Evolutionary conservation across 2,113 vertebrate genomes (phyloP), one percentile per base, ranked within the genome.

Genomic region (Lynx canadensis): DNA sequence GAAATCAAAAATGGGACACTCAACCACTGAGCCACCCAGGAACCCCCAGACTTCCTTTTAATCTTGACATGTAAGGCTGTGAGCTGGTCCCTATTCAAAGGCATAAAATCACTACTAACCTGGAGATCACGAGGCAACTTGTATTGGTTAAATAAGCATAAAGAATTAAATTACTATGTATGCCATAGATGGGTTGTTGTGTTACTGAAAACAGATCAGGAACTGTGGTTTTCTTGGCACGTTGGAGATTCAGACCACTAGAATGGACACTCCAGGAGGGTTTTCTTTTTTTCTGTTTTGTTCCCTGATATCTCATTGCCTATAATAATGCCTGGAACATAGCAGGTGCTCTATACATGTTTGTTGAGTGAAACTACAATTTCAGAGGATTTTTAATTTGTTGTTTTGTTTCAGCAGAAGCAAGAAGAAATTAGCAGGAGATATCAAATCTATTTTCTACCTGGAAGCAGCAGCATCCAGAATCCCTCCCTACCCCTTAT

Each of bases 51-150:
- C 50, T 63, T 5, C 48, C 71, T 74, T 52, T 23, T 80, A 36
- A 76, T 50, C 33, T 52, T 83, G 79, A 80, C 19, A 48, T 8
- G 65, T 6, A 65, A 36, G n/a, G 21, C 55, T 41, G 27, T 31
- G 38, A 81, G 57, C 78, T 9, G 33, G n/a, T 93, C 66, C 81
- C 96, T 91, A 96, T 50, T 93, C 68, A 69, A 83, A 79, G 57
- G 63, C 60, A 55, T 71, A 65, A 45, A 45, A 45, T 87, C 3
- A 8, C 21, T 76, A 38, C 23, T 79, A 68, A 73, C 52, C 25
- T 3, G 7, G 38, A 50, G 45, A 31, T 78, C 86, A 63, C 3
- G 73, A 81, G 36, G 66, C 71, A 63, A 92, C 85, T 76, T 65
- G 29, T 19, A 74, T 41, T 81, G 41, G 27, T 82, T 97, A 92